phyloP scores from a whole-genome alignment of 2,113 vertebrate species.

The Nettapus auritus region DNA sequence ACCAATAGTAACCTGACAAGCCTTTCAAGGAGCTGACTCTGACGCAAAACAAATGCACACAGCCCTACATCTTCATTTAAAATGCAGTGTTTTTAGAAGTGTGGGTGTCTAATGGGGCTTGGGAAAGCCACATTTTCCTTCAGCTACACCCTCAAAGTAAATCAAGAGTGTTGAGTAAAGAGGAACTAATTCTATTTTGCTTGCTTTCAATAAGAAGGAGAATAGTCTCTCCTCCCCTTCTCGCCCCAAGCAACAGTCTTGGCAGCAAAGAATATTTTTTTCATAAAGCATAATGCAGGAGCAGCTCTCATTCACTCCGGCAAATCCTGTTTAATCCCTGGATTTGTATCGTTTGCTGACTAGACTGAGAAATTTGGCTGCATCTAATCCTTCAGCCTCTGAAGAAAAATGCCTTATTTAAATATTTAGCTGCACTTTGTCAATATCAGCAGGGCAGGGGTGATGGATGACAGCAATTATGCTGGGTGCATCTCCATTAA shows the following conservation, averaged over 20 bases:
- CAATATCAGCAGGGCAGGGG: constrained; percentile 26
- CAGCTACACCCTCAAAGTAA: constrained; percentile 52
- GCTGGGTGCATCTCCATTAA: constrained; percentile 70
- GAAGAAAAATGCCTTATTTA: constrained; percentile 78
- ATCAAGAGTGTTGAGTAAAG: constrained; percentile 16
- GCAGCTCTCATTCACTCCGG: constrained; percentile 58
- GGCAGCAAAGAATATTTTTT: constrained; percentile 52
- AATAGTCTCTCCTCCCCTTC: constrained; percentile 44
- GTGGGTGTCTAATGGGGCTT: constrained; percentile 29
- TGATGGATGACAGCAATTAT: constrained; percentile 79
- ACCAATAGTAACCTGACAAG: background rate
- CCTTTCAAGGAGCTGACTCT: background rate
- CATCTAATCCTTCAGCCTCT: constrained; percentile 58
- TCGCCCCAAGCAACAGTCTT: constrained; percentile 33
- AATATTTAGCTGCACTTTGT: constrained; percentile 74
- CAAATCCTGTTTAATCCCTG: constrained; percentile 59
- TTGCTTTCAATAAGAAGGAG: constrained; percentile 33
- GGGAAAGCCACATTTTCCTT: constrained; percentile 31
- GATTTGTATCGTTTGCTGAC: constrained; percentile 60
- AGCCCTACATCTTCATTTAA: constrained; percentile 16
- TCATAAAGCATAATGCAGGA: constrained; percentile 48
- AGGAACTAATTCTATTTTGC: constrained; percentile 54
- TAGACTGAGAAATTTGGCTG: constrained; percentile 50
- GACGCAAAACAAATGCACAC: background rate
- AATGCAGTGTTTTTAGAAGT: background rate